Evolutionary conservation across 2,888 invertebrate species (phyloP), one percentile per base, ranked within the genome.

Genomic region (Amphimallon solstitiale): DNA sequence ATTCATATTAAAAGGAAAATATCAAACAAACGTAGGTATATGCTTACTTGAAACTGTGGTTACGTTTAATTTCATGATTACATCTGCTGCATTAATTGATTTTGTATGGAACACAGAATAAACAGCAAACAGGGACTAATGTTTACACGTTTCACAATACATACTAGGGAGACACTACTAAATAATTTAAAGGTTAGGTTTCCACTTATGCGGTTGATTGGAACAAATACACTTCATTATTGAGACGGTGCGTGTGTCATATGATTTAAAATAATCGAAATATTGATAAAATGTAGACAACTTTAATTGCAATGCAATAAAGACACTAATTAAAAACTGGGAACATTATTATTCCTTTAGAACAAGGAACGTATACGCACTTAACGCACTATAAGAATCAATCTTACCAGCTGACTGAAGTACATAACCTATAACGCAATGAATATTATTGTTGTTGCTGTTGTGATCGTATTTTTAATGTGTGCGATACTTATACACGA

Each of bases 31-130:
- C 10, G 12, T n/a, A n/a, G n/a, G n/a, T n/a, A 19, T 34, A 37
- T 56, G 40, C 56, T 56, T 56, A 56, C 56, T 56, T 56, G 56
- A 23, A 43, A 56, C 56, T 2, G 56, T 56, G n/a, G 56, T 56
- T 56, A 56, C 56, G 23, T 56, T 56, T 43, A 56, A 23, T 29
- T 56, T 56, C 56, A 56, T 56, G 56, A 21, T 56, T 15, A 40
- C 40, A 29, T 56, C 17, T 9, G 21, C 7, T 29, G 12, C 34
- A 14, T 29, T 34, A 51, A 34, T 34, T 29, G 34, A 51, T 51
- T 15, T 10, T 40, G 23, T 40, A 43, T 15, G 43, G 56, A 29
- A 34, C 15, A 34, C 51, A 14, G 21, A 9, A 40, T 38, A 23
- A 21, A 40, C 21, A 19, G 52, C 21, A 12, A 21, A 10, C 40